These are phyloP conservation scores for Vesta saturnalis DNA, from an alignment of 2,888 invertebrate species.

Conservation along the genomic window DNA sequence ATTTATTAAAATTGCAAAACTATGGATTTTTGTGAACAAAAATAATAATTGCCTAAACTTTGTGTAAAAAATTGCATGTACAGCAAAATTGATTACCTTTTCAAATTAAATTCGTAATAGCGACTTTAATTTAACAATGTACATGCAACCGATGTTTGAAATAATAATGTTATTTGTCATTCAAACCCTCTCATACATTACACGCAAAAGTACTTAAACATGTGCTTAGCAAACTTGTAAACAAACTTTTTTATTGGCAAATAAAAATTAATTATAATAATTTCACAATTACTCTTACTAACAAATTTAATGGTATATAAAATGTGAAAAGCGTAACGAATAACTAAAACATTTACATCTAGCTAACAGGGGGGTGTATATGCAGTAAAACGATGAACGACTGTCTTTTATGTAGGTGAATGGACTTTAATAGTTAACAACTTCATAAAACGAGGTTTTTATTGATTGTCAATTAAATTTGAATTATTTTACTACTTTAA, in stretches of 20 bases:
- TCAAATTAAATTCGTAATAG: too few relatives aligned
- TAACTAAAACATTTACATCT: background rate
- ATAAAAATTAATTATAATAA: background rate
- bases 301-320: background rate
- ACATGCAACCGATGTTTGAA: too few relatives aligned
- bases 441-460: background rate
- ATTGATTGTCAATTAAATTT: slow-evolving; percentile 1
- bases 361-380: background rate
- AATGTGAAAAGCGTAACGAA: slow-evolving; percentile 1
- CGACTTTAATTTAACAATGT: too few relatives aligned
- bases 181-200: background rate
- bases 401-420: slow-evolving; percentile 1
- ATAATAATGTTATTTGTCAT: background rate
- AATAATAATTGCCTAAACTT: too few relatives aligned
- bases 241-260: background rate
- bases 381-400: background rate
- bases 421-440: slow-evolving; percentile 1
- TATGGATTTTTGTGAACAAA: too few relatives aligned
- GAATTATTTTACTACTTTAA: background rate
- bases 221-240: too few relatives aligned
- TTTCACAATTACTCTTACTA: background rate
- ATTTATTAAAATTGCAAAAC: too few relatives aligned
- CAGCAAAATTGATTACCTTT: too few relatives aligned
- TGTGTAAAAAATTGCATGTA: too few relatives aligned
- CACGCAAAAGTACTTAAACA: background rate